Evolutionary conservation across 1,140 invertebrate genomes (phyloP).

Genomic region (Lepidurus packardi): DNA sequence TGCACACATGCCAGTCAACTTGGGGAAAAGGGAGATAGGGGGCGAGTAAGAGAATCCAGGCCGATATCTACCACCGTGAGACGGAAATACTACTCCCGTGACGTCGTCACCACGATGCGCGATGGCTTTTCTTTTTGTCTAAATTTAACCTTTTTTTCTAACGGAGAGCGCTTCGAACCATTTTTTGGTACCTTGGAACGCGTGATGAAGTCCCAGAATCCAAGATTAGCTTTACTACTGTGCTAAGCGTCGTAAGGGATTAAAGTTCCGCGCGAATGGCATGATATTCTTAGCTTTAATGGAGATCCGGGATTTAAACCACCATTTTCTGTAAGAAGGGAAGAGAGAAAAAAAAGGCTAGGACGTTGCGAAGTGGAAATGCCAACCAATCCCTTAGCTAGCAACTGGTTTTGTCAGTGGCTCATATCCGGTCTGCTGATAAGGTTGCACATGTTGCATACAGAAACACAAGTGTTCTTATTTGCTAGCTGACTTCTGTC

Average conservation of each 20-base stretch:
- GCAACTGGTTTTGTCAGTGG: slow-evolving; percentile 16
- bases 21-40: neutral
- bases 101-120: neutral
- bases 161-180: neutral
- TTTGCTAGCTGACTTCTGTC: neutral
- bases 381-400: slow-evolving; percentile 5
- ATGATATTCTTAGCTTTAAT: neutral
- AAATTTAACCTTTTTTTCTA: neutral
- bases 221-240: slow-evolving; percentile 18
- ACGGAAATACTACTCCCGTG: slow-evolving; percentile 12
- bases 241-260: neutral
- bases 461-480: slow-evolving; percentile 8
- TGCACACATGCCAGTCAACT: neutral
- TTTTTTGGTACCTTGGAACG: slow-evolving; percentile 15
- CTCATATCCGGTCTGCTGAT: slow-evolving; percentile 21
- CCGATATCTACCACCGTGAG: slow-evolving; percentile 5
- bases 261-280: neutral
- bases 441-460: neutral
- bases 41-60: neutral
- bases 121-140: slow-evolving; percentile 3
- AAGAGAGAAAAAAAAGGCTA: neutral
- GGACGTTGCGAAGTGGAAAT: slow-evolving; percentile 12
- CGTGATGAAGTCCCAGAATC: slow-evolving; percentile 5
- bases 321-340: neutral
- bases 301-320: slow-evolving; percentile 8